Base-by-base conservation (phyloP, 2,797 vertebrate species). In the Typhlichthys eigenmanni region DNA sequence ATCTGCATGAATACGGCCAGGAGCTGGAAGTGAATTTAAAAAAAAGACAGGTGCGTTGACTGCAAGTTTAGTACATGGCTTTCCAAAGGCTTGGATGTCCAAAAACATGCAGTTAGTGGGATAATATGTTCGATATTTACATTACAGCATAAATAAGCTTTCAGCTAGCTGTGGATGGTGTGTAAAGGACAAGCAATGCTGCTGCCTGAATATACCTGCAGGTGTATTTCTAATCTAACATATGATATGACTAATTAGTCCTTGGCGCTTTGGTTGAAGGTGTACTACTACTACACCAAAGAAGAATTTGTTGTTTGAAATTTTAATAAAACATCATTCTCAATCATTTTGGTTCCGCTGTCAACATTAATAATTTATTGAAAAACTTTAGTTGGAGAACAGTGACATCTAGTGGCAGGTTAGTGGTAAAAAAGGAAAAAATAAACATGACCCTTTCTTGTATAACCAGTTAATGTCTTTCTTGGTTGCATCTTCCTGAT, bases 1-100 rank as follows among this genome's bases (percentile, higher is more conserved):
- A 98, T 94, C 72, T 98, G 97, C 98, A 99, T 99, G 84, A 99
- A 99, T 72, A 98, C 97, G 14, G 97, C 97, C 60, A 99, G 88
- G 61, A 98, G 85, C 98, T 99, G 84, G 55, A 85, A 64, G 68
- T 51, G 55, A 47, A 1, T 63, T 13, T n/a, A 56, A 53, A n/a
- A 62, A 17, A 24, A 34, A 58, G 12, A 24, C 24, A 24, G 38
- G 38, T 38, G 38, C 9, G 38, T 38, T 38, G 38, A 38, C 6
- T 9, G 38, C 13, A 54, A 13, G 1, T 19, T 5, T 24, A 3
- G 2, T 24, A 24, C 47, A 13, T 38, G 38, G 38, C 38, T 38
- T 38, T 38, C 38, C 6, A 7, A 38, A 38, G 8, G 38, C 9
- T 38, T 7, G 7, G 38, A 43, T 43, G 38, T 43, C 38, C 38